Conservation (phyloP, 1,140 invertebrate species). For the Heliconius congener region DNA sequence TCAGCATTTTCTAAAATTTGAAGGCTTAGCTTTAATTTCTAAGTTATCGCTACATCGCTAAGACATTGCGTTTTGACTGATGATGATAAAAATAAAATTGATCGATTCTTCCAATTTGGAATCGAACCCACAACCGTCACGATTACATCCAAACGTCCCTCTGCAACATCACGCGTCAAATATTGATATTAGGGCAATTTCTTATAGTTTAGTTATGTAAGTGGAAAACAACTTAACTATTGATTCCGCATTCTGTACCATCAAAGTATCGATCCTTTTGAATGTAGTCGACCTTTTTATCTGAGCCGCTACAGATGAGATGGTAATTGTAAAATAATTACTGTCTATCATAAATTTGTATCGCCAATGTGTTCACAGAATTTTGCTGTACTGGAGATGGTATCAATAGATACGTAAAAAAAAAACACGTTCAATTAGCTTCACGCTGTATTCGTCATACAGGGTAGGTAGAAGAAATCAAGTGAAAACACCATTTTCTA, state of each 20-base stretch:
- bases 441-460: too few relatives aligned
- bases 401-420: background rate
- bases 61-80: too few relatives aligned
- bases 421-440: too few relatives aligned
- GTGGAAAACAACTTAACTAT: slow-evolving; percentile 11
- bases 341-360: slow-evolving; percentile 28
- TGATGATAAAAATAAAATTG: too few relatives aligned
- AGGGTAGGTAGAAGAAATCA: too few relatives aligned
- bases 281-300: slow-evolving; percentile 39
- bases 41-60: too few relatives aligned
- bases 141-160: too few relatives aligned
- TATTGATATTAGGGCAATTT: background rate
- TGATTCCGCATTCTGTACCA: slow-evolving; percentile 26
- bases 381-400: slow-evolving; percentile 4
- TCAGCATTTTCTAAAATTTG: too few relatives aligned
- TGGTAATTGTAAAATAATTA: slow-evolving; percentile 48
- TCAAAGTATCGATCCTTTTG: slow-evolving; percentile 27
- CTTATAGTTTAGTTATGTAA: background rate
- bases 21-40: too few relatives aligned
- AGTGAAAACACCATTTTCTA: too few relatives aligned
- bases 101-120: too few relatives aligned
- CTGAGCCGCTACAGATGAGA: slow-evolving; percentile 32
- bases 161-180: background rate
- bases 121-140: too few relatives aligned
- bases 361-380: slow-evolving; percentile 13